Base-by-base conservation (phyloP, 2,797 vertebrate genomes). In the Capromys pilorides region DNA sequence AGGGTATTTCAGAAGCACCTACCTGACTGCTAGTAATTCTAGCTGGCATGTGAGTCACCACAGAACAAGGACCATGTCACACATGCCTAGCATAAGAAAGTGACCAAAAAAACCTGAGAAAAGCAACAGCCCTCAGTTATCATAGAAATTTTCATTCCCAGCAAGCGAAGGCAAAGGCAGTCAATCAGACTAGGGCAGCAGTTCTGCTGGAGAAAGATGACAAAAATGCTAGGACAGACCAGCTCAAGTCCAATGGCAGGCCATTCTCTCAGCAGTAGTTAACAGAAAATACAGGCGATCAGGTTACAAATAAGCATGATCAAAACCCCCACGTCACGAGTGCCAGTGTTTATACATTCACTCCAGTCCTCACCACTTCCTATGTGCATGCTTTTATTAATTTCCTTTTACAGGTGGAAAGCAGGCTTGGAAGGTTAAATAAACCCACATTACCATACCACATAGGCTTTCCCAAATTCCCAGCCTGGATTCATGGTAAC, bases 1-100 rank as follows among this genome's bases (percentile, higher is more conserved):
- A 96, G 84, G 22, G 22, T 80, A 85, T 19, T 31, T 78, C 26
- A 41, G 96, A 94, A 94, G 83, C 93, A 94, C 16, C 88, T 62
- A 31, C 73, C 57, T 81, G 80, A 90, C 51, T 28, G 39, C 33
- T 81, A 86, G 89, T 18, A 88, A 51, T 82, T 92, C 62, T 71
- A 80, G 83, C 26, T 26, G 45, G 45, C n/a, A 16, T 2, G 1
- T n/a, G 82, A 93, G 59, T 9, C 54, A 84, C 36, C 51, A 57
- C 0, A 41, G 66, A 36, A 78, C 51, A 41, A 49, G 41, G 88
- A 87, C 28, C 73, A 2, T 41, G 84, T 66, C 86, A 45, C 54
- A 41, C 0, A 4, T 1, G 24, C 28, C 80, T 86, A 21, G 41
- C 49, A 31, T 0, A 64, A 0, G 0, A 5, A 75, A 75, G 81